These are phyloP conservation scores for Dryobota labecula DNA, from an alignment of 2,888 invertebrate species.

Conservation along the genomic window DNA sequence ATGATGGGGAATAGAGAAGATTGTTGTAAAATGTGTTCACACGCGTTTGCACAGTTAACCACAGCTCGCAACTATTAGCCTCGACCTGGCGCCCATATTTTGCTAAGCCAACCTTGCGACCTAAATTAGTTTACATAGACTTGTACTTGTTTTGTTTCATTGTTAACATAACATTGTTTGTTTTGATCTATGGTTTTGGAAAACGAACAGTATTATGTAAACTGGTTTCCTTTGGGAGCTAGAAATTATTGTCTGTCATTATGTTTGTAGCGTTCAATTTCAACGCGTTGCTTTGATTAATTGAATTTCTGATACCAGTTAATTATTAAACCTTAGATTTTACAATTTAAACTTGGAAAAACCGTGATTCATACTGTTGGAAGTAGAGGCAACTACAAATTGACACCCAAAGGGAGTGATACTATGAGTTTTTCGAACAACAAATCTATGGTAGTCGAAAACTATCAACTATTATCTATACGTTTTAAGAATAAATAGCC, in stretches of 20 bases:
- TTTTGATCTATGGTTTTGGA: conserved; percentile 57
- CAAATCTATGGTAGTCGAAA: conserved; percentile 27
- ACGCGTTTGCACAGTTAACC: conserved; percentile 52
- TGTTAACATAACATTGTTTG: conserved; percentile 61
- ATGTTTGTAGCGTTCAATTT: conserved; percentile 38
- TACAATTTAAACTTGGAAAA: conserved; percentile 3
- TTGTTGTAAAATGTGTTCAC: conserved; percentile 58
- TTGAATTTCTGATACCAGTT: conserved; percentile 34
- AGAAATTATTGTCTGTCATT: conserved; percentile 40
- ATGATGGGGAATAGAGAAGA: conserved; percentile 33
- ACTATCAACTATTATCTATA: conserved; percentile 56
- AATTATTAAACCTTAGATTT: conserved; percentile 19
- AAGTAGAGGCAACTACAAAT: conserved; percentile 8
- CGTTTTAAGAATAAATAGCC: conserved; percentile 63
- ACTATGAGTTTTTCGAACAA: not conserved
- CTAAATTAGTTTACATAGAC: conserved; percentile 72
- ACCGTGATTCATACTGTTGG: not conserved
- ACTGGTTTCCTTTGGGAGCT: conserved; percentile 37
- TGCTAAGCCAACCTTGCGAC: conserved; percentile 70
- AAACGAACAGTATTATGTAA: conserved; percentile 58
- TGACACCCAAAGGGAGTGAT: not conserved
- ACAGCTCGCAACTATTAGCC: conserved; percentile 61
- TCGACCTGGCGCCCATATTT: conserved; percentile 68
- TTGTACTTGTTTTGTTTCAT: conserved; percentile 55
- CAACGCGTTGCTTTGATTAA: conserved; percentile 39